Percentiles rank a stretch among this genome's conserved stretches.
Conservation (phyloP, 2,888 invertebrate species). For the Allolobophora icterica region DNA sequence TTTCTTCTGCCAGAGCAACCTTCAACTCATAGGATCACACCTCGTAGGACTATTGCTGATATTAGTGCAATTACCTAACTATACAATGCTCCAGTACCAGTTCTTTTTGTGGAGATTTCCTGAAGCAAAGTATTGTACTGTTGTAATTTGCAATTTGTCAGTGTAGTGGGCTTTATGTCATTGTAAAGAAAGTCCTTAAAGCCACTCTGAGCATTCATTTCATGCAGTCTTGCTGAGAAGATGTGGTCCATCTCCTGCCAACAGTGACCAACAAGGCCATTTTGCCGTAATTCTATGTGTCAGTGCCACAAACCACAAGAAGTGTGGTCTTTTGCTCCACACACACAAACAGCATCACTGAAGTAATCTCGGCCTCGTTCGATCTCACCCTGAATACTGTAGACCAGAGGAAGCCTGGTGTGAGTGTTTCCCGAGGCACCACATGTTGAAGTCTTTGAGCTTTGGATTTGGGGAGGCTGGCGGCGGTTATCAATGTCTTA, state of each 20-base stretch:
- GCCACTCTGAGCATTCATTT: no score
- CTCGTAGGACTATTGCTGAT: background rate
- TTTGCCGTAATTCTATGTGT: background rate
- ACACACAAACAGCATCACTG: background rate
- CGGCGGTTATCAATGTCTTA: background rate
- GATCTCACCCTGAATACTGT: background rate
- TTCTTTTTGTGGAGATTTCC: background rate
- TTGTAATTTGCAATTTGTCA: background rate
- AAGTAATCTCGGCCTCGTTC: background rate
- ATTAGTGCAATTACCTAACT: background rate
- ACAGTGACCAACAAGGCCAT: background rate
- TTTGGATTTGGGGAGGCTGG: background rate
- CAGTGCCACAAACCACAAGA: background rate
- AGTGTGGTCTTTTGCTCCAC: background rate
- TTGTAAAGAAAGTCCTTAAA: background rate
- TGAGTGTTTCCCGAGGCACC: slow-evolving; percentile 12
- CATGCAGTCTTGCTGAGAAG: background rate
- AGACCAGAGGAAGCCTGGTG: background rate
- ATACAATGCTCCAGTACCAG: background rate
- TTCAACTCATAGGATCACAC: background rate
- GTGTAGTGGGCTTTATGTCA: background rate
- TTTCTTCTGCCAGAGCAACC: background rate
- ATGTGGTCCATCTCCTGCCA: background rate
- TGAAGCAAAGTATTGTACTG: no score
- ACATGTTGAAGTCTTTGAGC: slow-evolving; percentile 7